Percentiles rank a stretch among this genome's conserved stretches.
Evolutionary conservation across 2,797 vertebrate species (phyloP).

Genomic region (Cryptoprocta ferox): DNA sequence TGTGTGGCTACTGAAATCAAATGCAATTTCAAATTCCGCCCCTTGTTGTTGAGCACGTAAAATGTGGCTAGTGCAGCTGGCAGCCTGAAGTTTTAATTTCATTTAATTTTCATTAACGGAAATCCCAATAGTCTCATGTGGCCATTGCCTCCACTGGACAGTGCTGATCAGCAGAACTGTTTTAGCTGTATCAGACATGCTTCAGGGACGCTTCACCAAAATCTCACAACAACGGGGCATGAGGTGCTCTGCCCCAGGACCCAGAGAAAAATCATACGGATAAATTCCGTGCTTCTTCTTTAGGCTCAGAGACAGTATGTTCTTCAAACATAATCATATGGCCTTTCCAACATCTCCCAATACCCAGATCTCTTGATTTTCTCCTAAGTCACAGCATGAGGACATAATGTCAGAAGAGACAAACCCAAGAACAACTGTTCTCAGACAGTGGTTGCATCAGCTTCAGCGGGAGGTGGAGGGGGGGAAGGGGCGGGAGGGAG

Average conservation of each 20-base stretch:
- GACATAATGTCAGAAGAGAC: neutral
- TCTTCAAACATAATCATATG: neutral
- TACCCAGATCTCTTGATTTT: neutral
- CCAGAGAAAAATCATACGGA: neutral
- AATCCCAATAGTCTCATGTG: neutral
- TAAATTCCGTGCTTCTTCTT: neutral
- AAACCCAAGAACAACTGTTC: neutral
- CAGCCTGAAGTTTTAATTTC: neutral
- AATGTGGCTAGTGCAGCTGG: neutral
- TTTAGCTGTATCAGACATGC: neutral
- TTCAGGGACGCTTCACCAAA: neutral
- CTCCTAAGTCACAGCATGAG: neutral
- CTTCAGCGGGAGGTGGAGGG: neutral
- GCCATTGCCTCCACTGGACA: neutral
- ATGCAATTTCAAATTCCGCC: neutral
- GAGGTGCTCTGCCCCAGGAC: neutral
- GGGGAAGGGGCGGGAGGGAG: neutral
- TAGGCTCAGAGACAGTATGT: neutral
- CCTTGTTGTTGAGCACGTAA: neutral
- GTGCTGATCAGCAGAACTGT: neutral
- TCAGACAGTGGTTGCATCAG: neutral
- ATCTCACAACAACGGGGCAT: neutral
- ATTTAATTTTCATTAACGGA: constrained; percentile 19
- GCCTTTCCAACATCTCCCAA: neutral
- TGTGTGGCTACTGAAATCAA: neutral